Evolutionary conservation across 1,140 invertebrate genomes (phyloP).

Genomic region (Cylas formicarius): DNA sequence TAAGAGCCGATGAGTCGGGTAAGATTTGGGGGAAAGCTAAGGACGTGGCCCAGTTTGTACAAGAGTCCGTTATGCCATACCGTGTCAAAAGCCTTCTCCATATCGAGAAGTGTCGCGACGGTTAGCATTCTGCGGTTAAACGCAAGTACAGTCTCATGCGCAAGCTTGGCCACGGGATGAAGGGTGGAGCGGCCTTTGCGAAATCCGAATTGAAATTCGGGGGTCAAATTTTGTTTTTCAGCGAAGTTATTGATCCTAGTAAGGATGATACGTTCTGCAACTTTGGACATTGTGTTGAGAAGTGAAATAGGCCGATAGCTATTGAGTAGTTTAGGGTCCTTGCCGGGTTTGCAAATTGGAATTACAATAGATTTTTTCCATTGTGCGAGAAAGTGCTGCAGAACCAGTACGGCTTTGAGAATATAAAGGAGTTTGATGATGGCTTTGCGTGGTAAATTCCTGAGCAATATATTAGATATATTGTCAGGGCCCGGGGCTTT

Average conservation of each 20-base stretch:
- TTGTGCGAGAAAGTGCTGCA: slow-evolving; percentile 26
- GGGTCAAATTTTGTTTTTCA: not conserved
- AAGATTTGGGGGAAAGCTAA: slow-evolving; percentile 14
- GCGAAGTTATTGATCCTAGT: not conserved
- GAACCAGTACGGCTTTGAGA: slow-evolving; percentile 28
- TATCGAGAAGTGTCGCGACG: slow-evolving; percentile 27
- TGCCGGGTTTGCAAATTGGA: slow-evolving; percentile 34
- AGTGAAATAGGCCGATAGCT: slow-evolving; percentile 40
- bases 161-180: slow-evolving; percentile 18
- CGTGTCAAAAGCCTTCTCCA: slow-evolving; percentile 37
- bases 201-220: slow-evolving; percentile 38
- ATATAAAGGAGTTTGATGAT: slow-evolving; percentile 23
- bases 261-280: slow-evolving; percentile 34
- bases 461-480: slow-evolving; percentile 24
- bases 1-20: slow-evolving; percentile 28
- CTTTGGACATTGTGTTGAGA: slow-evolving; percentile 29
- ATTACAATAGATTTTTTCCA: slow-evolving; percentile 36
- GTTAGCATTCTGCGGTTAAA: slow-evolving; percentile 18
- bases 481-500: slow-evolving; percentile 36
- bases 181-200: not conserved
- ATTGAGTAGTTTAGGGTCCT: slow-evolving; percentile 21
- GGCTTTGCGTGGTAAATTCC: slow-evolving; percentile 26
- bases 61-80: slow-evolving; percentile 35
- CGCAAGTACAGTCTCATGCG: slow-evolving; percentile 3
- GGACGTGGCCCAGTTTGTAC: slow-evolving; percentile 26